Evolutionary conservation across 2,888 invertebrate genomes (phyloP).

Genomic region (Coecobrya sp.): DNA sequence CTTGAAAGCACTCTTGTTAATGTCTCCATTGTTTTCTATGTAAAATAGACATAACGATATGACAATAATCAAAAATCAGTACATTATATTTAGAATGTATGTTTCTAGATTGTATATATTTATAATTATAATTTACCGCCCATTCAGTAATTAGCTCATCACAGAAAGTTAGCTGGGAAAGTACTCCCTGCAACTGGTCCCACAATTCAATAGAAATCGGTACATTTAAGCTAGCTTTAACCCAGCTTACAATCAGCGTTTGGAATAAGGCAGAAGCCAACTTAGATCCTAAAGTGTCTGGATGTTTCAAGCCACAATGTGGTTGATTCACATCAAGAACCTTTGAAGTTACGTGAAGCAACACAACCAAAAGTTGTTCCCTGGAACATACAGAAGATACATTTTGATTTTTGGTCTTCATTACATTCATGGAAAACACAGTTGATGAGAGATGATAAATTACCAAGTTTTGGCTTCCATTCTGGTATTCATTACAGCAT

Average conservation of each 20-base stretch:
- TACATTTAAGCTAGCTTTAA: conserved; percentile 98
- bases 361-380: conserved; percentile 95
- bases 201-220: conserved; percentile 95
- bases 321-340: conserved; percentile 94
- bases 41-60: not conserved
- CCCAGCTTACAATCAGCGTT: conserved; percentile 92
- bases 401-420: not conserved
- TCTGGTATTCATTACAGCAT: conserved; percentile 98
- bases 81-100: too few species aligned
- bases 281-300: conserved; percentile 91
- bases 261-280: conserved; percentile 93
- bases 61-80: too few species aligned
- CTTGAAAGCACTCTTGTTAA: conserved; percentile 97
- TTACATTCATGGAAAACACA: not conserved
- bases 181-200: conserved; percentile 96
- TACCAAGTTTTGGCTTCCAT: conserved; percentile 97
- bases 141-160: conserved; percentile 98
- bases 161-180: conserved; percentile 96
- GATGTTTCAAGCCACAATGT: conserved; percentile 90
- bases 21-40: conserved; percentile 98
- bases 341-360: conserved; percentile 96
- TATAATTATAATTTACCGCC: conserved; percentile 91
- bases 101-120: too few species aligned
- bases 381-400: conserved; percentile 88
- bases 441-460: not conserved